phyloP scores from a whole-genome alignment of 2,797 vertebrate genomes.

The Liparis tanakae region DNA sequence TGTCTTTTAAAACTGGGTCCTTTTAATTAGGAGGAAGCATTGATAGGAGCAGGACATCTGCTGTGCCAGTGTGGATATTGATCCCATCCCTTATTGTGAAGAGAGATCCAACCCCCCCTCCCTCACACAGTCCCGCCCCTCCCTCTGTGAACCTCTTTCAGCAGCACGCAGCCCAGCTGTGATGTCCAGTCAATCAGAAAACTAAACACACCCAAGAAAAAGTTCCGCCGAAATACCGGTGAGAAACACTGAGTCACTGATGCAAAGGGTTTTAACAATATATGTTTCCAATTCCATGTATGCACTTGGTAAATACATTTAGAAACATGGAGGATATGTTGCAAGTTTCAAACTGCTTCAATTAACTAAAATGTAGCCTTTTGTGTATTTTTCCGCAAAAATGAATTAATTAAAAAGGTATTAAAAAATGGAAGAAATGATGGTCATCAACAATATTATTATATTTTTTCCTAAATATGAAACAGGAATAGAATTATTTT shows the following conservation, averaged over 20 bases:
- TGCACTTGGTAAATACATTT: not conserved
- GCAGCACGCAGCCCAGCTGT: conserved; percentile 69
- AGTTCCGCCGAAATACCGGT: not conserved
- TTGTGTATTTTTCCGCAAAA: not conserved
- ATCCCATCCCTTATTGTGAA: conserved; percentile 77
- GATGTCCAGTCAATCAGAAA: conserved; percentile 28
- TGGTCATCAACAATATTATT: not conserved
- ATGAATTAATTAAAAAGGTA: not conserved
- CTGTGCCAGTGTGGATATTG: conserved; percentile 81
- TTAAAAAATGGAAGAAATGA: not conserved
- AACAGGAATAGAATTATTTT: not conserved
- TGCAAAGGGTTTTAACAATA: not conserved
- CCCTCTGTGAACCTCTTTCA: conserved; percentile 67
- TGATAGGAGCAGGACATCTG: conserved; percentile 78
- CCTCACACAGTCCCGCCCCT: conserved; percentile 24
- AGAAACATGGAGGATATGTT: not conserved
- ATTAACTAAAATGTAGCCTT: not conserved
- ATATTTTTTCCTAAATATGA: not conserved
- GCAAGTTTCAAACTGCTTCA: not conserved
- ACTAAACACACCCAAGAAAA: conserved; percentile 14
- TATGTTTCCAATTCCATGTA: not conserved
- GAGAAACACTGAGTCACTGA: not conserved
- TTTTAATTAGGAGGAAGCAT: conserved; percentile 68
- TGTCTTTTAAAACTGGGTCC: conserved; percentile 64
- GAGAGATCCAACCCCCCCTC: conserved; percentile 48